These are phyloP conservation scores for Mactra quadrangularis DNA, from an alignment of 1,140 invertebrate species.

Conservation along the genomic window DNA sequence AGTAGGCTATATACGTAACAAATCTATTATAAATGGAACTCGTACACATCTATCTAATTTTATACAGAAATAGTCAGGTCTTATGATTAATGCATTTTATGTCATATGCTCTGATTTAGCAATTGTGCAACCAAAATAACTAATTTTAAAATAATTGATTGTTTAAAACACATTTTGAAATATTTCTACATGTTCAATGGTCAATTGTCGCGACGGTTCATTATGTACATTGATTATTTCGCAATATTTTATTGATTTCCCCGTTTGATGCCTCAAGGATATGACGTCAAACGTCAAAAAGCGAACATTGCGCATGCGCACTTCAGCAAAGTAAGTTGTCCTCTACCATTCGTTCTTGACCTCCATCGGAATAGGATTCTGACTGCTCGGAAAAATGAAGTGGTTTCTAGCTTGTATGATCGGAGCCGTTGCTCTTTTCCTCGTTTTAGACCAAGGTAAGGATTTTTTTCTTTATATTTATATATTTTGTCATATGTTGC, in stretches of 20 bases:
- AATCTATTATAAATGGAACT: no score
- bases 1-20: no score
- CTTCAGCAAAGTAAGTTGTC: neutral
- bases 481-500: neutral
- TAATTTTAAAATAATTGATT: no score
- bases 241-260: neutral
- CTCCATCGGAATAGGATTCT: slow-evolving; percentile 17
- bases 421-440: slow-evolving; percentile 41
- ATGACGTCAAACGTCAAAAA: slow-evolving; percentile 7
- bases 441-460: slow-evolving; percentile 52
- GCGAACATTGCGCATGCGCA: slow-evolving; percentile 37
- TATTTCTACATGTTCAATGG: no score
- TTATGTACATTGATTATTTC: no score
- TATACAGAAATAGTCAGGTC: no score
- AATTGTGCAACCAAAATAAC: no score
- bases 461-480: neutral
- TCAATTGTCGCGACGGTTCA: no score
- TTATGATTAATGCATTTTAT: no score
- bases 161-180: no score
- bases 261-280: slow-evolving; percentile 36
- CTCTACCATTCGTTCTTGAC: slow-evolving; percentile 30
- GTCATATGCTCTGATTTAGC: no score
- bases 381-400: slow-evolving; percentile 34
- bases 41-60: no score
- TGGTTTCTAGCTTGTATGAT: slow-evolving; percentile 52